Percentiles rank a stretch among this genome's conserved stretches.
phyloP scores from a whole-genome alignment of 1,140 invertebrate species.

The Drosophila nebulosa region DNA sequence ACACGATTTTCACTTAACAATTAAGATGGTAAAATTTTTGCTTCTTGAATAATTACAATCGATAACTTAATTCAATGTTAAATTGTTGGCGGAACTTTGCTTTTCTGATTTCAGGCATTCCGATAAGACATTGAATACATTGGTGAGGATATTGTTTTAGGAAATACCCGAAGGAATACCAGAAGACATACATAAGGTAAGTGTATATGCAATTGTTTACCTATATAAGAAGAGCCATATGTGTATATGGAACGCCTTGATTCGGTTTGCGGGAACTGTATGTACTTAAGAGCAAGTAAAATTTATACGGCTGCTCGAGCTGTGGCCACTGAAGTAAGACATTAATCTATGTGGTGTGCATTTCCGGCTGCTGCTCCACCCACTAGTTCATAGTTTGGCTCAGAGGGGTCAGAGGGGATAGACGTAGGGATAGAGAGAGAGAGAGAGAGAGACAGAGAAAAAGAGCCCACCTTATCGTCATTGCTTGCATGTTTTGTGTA shows the following conservation, averaged over 20 bases:
- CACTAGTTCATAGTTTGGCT: background rate
- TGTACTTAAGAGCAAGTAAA: background rate
- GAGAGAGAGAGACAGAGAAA: no score
- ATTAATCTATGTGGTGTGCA: conserved; percentile 56
- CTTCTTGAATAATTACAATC: no score
- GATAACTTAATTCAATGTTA: no score
- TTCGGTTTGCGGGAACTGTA: background rate
- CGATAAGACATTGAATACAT: background rate
- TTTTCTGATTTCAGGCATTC: background rate
- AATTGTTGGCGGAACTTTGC: background rate
- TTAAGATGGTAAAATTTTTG: no score
- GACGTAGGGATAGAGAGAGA: no score
- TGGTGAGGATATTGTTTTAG: background rate
- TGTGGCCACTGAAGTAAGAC: conserved; percentile 56
- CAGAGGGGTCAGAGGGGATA: no score
- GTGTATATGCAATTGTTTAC: background rate
- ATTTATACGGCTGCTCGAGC: background rate
- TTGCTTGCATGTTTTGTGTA: conserved; percentile 59
- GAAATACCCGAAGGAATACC: background rate
- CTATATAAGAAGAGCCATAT: background rate
- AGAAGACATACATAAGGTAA: background rate
- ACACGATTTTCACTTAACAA: no score
- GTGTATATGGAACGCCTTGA: background rate
- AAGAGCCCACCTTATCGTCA: conserved; percentile 3
- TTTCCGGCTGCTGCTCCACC: conserved; percentile 38